phyloP scores from a whole-genome alignment of 1,140 invertebrate genomes.

The Helicoverpa zea region DNA sequence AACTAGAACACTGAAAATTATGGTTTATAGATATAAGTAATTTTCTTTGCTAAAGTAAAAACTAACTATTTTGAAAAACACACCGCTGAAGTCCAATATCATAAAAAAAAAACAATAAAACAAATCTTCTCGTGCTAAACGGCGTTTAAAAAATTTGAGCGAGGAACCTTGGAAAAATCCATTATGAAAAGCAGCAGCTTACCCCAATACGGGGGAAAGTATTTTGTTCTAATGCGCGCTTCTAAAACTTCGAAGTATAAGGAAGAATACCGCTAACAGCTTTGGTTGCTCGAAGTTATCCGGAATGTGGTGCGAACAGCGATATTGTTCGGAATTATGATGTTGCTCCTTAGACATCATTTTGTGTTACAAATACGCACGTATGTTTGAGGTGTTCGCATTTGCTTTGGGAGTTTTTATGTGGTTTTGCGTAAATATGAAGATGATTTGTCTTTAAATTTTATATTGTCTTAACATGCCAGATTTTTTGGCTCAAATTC shows the following conservation, averaged over 20 bases:
- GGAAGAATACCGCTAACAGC: slow-evolving; percentile 38
- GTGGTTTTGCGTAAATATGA: not conserved
- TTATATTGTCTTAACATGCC: too few species aligned
- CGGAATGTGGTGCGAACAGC: slow-evolving; percentile 43
- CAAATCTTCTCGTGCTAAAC: slow-evolving; percentile 26
- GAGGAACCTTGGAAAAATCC: slow-evolving; percentile 37
- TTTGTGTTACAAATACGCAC: slow-evolving; percentile 6
- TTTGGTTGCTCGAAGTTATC: slow-evolving; percentile 33
- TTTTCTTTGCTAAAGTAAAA: too few species aligned
- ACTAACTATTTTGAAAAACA: too few species aligned
- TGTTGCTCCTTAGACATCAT: slow-evolving; percentile 4
- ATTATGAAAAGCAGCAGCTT: slow-evolving; percentile 45
- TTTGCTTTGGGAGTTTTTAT: slow-evolving; percentile 6
- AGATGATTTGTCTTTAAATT: not conserved
- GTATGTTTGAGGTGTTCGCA: not conserved
- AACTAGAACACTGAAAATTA: too few species aligned
- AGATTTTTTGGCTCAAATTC: not conserved
- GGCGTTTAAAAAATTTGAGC: slow-evolving; percentile 50
- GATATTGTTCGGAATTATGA: slow-evolving; percentile 41
- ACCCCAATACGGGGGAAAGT: slow-evolving; percentile 45
- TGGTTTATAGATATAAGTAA: too few species aligned
- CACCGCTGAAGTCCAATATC: too few species aligned
- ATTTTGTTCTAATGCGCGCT: slow-evolving; percentile 33
- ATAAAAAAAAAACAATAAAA: not conserved
- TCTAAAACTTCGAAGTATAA: slow-evolving; percentile 40